Conservation (phyloP, 2,797 vertebrate species). For the Enteromius treurensis region DNA sequence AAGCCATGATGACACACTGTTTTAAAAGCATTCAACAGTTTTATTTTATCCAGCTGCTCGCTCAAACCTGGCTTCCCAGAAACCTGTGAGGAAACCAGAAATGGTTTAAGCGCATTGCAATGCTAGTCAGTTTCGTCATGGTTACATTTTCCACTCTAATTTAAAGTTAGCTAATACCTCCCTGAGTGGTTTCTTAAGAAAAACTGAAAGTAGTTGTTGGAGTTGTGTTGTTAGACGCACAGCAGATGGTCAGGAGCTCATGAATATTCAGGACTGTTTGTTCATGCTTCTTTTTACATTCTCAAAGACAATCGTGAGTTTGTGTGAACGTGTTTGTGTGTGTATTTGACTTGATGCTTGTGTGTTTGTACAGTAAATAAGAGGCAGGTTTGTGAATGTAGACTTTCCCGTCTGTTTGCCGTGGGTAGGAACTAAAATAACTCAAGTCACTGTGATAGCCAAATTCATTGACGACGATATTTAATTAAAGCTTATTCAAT, state of each 20-base stretch:
- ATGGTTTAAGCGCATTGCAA: background rate
- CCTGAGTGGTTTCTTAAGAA: background rate
- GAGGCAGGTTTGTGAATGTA: background rate
- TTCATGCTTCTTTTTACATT: slow-evolving; percentile 22
- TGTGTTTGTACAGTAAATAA: slow-evolving; percentile 22
- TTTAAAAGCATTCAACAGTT: slow-evolving; percentile 6
- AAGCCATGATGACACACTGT: background rate
- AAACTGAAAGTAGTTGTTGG: background rate
- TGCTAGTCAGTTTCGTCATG: background rate
- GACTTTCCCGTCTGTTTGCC: background rate
- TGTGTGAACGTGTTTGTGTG: slow-evolving; percentile 32
- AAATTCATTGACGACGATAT: too few species aligned
- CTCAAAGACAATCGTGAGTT: background rate
- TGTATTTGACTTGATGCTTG: background rate
- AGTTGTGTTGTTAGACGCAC: slow-evolving; percentile 35
- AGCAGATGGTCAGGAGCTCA: slow-evolving; percentile 41
- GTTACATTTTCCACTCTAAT: background rate
- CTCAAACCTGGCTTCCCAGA: background rate
- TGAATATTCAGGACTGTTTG: slow-evolving; percentile 40
- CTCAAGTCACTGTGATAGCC: background rate
- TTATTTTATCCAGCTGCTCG: slow-evolving; percentile 8
- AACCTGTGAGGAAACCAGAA: background rate
- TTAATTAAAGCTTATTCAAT: background rate
- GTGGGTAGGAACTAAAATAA: background rate
- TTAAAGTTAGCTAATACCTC: background rate